Evolutionary conservation across 2,888 invertebrate species (phyloP), one percentile per base, ranked within the genome.

Genomic region (Oscheius sp.): DNA sequence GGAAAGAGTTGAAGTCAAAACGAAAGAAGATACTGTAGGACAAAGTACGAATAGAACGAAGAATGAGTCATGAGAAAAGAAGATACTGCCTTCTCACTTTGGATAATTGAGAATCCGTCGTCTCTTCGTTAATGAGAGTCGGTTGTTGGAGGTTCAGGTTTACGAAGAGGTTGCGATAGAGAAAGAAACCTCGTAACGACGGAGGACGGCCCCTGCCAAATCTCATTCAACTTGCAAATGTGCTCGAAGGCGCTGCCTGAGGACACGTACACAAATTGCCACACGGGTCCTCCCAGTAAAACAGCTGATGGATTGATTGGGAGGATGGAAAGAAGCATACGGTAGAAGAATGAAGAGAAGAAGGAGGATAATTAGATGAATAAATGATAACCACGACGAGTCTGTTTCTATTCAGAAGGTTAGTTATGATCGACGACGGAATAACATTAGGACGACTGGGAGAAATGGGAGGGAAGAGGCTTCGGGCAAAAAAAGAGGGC

Each of bases 191-290:
- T 28, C 44, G 28, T 26, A 24, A 20, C 33, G 32, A 36, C 30
- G 54, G 14, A 24, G 26, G 8, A 26, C n/a, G 28, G 59, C 41
- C 41, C 44, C 59, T 62, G 62, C 47, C 62, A 62, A 62, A 62
- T 62, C 62, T 62, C 62, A 62, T 62, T 62, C 62, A 47, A 62
- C 62, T 62, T 62, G 62, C 62, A 62, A 62, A 62, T 62, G 47
- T 62, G 49, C 62, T 62, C 47, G 47, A 47, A 61, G 36, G 30
- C 5, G 59, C 20, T 4, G 9, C 24, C 17, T 41, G 51, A 28
- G 36, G 5, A 59, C 44, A 28, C 28, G 28, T 20, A 4, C 59
- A 44, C 59, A 59, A 59, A 44, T 59, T 59, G 59, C 28, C 20
- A 12, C 8, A 41, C 26, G 20, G 1, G 14, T 6, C 17, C 3